Percentiles rank a stretch among this genome's conserved stretches.
These are phyloP conservation scores for Halisarca cf. caerulea DNA, from an alignment of 37 sponge, comb jelly and placozoan genomes.

Conservation along the genomic window DNA sequence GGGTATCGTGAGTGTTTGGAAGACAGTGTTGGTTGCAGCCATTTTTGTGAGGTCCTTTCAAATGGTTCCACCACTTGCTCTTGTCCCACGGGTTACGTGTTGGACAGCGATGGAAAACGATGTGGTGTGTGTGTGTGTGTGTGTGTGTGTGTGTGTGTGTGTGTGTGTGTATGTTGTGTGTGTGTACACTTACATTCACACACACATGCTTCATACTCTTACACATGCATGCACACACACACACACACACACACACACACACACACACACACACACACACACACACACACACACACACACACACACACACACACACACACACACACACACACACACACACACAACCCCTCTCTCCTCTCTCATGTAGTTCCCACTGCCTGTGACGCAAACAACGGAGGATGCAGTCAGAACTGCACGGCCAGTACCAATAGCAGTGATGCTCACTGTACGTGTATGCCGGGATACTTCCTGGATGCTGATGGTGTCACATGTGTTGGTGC, in stretches of 20 bases:
- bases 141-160: not conserved
- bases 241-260: too few species aligned
- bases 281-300: not conserved
- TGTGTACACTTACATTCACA: too few species aligned
- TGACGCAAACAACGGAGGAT: slow-evolving; percentile 22
- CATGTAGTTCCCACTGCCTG: not conserved
- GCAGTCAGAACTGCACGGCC: slow-evolving; percentile 24
- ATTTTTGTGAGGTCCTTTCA: slow-evolving; percentile 1
- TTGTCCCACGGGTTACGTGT: not conserved
- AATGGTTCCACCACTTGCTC: not conserved
- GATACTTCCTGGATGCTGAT: slow-evolving; percentile 31
- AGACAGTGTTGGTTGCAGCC: not conserved
- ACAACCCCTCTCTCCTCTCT: not conserved
- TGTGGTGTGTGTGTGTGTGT: not conserved
- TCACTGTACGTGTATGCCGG: slow-evolving; percentile 25
- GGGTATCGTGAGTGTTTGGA: not conserved
- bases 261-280: too few species aligned
- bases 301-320: not conserved
- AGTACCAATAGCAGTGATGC: slow-evolving; percentile 3
- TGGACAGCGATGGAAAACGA: not conserved
- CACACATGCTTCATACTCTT: too few species aligned
- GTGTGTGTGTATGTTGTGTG: not conserved
- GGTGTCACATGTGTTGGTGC: slow-evolving; percentile 26
- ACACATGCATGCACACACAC: too few species aligned
- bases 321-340: not conserved